Conservation (phyloP, 2,797 vertebrate species). For the Chaunax sp. region DNA sequence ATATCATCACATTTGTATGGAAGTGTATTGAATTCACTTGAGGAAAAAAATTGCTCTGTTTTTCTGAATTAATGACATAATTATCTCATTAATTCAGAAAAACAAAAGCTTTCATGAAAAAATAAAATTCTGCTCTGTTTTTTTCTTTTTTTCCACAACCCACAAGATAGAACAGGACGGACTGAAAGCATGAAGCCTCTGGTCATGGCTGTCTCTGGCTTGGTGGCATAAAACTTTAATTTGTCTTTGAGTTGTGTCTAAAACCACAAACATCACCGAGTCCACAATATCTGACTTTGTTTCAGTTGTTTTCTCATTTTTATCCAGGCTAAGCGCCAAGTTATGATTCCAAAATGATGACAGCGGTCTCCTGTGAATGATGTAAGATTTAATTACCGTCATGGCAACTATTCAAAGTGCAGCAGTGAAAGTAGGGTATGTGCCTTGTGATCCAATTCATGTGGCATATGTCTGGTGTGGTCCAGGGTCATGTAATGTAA, state of each 20-base stretch:
- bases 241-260: background rate
- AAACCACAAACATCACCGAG: conserved; percentile 1
- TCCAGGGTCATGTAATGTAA: background rate
- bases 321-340: conserved; percentile 5
- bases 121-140: too few relatives aligned
- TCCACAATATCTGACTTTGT: conserved; percentile 21
- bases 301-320: conserved; percentile 1
- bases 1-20: too few relatives aligned
- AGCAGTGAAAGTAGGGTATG: background rate
- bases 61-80: too few relatives aligned
- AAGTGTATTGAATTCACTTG: too few relatives aligned
- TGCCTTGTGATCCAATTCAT: conserved; percentile 1
- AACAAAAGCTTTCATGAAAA: too few relatives aligned
- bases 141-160: too few relatives aligned
- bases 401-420: conserved; percentile 29
- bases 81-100: too few relatives aligned
- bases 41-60: too few relatives aligned
- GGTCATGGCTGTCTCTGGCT: too few relatives aligned
- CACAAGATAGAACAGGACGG: too few relatives aligned
- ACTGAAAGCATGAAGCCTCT: too few relatives aligned
- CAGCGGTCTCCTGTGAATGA: conserved; percentile 30
- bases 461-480: background rate
- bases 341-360: conserved; percentile 8
- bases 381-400: conserved; percentile 29
- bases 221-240: too few relatives aligned